Base-by-base conservation (phyloP, 2,888 invertebrate genomes). In the Priocnemis perturbator region DNA sequence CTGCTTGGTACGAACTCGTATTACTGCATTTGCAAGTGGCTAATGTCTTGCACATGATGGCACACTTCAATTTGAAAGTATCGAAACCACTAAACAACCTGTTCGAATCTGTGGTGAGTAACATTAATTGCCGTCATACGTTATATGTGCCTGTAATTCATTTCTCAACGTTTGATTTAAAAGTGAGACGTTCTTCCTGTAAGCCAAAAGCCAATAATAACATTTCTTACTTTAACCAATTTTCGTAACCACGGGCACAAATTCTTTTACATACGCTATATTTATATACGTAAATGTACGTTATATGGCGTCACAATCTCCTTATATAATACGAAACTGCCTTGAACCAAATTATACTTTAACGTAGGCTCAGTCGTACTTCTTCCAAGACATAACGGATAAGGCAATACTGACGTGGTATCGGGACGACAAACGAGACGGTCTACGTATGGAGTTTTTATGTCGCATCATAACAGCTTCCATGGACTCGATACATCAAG, bases 1-100 rank as follows among this genome's bases (percentile, higher is more conserved):
- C 91, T 64, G 93, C 95, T 0, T 95, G 95, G 88, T 93, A 93
- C 73, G 94, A 95, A 78, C 90, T 97, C 74, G 90, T 98, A 9
- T 92, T 94, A 78, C 90, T 97, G 65, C 97, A 97, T 88, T 93
- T 94, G 81, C 96, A 97, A 89, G 90, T 97, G 63, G 93, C 94
- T 1, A 91, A 93, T 73, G 93, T 94, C 0, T 90, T 97, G 64
- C 93, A 95, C 78, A 95, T 96, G 88, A 93, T 97, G 77, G 93
- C 95, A 20, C 92, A 93, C 75, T 96, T 97, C 83, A 93, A 93
- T 81, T 88, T 97, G 60, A 96, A 94, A 86, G 91, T 93, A 76
- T 88, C 91, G 59, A 96, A 94, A 87, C 96, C 93, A 9, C 91
- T 94, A 71, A 94, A 92, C 71, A 92, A 91, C 69, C 90, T 98